Percentiles rank a stretch among this genome's conserved stretches.
phyloP scores from a whole-genome alignment of 2,888 invertebrate species.

The Tribolium freemani region DNA sequence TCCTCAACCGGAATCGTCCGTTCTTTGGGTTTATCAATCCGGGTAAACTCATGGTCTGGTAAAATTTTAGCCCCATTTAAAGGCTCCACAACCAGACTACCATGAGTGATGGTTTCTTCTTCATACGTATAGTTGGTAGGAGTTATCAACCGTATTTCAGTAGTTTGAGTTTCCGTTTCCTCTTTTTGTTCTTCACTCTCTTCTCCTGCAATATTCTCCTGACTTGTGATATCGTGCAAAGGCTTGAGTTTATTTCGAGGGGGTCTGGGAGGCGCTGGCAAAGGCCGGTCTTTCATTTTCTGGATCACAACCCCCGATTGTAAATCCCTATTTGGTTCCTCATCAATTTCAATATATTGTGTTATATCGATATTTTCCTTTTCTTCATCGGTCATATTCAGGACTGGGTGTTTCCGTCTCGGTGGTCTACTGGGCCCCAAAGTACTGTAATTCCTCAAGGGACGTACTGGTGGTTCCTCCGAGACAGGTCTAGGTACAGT shows the following conservation, averaged over 20 bases:
- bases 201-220: conserved; percentile 55
- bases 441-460: conserved; percentile 74
- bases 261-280: conserved; percentile 89
- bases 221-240: conserved; percentile 60
- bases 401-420: conserved; percentile 66
- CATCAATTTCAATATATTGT: conserved; percentile 75
- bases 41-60: conserved; percentile 56
- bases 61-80: conserved; percentile 68
- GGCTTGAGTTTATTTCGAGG: conserved; percentile 71
- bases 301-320: conserved; percentile 83
- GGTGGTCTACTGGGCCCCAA: conserved; percentile 72
- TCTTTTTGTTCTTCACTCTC: conserved; percentile 55
- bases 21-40: conserved; percentile 49
- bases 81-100: conserved; percentile 76
- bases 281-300: conserved; percentile 87
- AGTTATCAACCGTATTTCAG: conserved; percentile 53
- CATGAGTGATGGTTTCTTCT: conserved; percentile 77
- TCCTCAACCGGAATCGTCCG: conserved; percentile 59
- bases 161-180: conserved; percentile 85
- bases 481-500: conserved; percentile 73
- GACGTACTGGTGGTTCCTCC: conserved; percentile 72
- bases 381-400: conserved; percentile 63
- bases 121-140: conserved; percentile 69
- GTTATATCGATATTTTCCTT: conserved; percentile 69
- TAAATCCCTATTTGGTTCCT: conserved; percentile 74